Evolutionary conservation across 2,888 invertebrate species (phyloP).

Genomic region (Lucinisca nassula): DNA sequence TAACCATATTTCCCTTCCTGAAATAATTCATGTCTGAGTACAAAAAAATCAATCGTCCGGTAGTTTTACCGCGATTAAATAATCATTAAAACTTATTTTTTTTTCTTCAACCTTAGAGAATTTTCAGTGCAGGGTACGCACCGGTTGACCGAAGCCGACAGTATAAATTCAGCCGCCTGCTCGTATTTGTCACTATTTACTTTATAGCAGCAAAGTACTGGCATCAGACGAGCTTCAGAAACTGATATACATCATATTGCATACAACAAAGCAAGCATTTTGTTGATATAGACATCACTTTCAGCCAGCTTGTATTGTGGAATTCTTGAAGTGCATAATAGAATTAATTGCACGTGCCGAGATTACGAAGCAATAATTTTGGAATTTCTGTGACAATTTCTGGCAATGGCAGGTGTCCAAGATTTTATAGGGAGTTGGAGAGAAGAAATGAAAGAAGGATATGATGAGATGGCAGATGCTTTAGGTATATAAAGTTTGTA

Average conservation of each 20-base stretch:
- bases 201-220: not conserved
- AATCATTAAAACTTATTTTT: not conserved
- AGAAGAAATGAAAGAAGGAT: slow-evolving; percentile 72
- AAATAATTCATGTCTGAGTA: too few species aligned
- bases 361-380: not conserved
- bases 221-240: not conserved
- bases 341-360: not conserved
- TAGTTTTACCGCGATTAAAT: not conserved
- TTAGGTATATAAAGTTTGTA: slow-evolving; percentile 68
- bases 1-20: too few species aligned
- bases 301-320: not conserved
- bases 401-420: slow-evolving; percentile 65
- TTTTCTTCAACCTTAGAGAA: not conserved
- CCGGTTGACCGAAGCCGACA: slow-evolving; percentile 7
- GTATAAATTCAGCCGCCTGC: not conserved
- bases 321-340: not conserved
- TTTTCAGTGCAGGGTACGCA: not conserved
- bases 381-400: not conserved
- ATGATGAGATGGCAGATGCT: slow-evolving; percentile 73
- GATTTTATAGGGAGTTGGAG: slow-evolving; percentile 75
- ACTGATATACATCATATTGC: not conserved
- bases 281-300: not conserved
- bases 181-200: not conserved
- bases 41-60: not conserved
- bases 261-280: not conserved